Percentiles rank a stretch among this genome's conserved stretches.
phyloP scores from a whole-genome alignment of 2,888 invertebrate species.

The Encarsia formosa region DNA sequence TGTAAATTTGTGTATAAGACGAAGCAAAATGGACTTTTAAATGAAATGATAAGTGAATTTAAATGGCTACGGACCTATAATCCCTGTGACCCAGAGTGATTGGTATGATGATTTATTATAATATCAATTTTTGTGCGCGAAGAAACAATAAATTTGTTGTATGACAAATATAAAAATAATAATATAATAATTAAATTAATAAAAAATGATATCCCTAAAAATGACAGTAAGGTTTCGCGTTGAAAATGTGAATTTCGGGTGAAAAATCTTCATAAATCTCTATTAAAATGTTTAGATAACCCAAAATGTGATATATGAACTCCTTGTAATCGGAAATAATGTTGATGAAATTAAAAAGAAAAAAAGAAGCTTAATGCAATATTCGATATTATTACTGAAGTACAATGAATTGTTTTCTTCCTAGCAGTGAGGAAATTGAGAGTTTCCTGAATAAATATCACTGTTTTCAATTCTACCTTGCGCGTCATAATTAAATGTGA shows the following conservation, averaged over 20 bases:
- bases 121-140: too few species aligned
- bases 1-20: conserved; percentile 29
- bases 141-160: too few species aligned
- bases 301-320: conserved; percentile 26
- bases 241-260: conserved; percentile 8
- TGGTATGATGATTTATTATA: conserved; percentile 9
- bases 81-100: conserved; percentile 16
- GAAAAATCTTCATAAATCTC: conserved; percentile 1
- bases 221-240: background rate
- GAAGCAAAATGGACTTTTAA: conserved; percentile 14
- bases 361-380: conserved; percentile 12
- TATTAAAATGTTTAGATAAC: conserved; percentile 12
- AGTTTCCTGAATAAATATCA: conserved; percentile 15
- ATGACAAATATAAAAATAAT: background rate
- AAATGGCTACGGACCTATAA: conserved; percentile 16
- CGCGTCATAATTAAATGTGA: conserved; percentile 35
- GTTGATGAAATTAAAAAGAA: conserved; percentile 16
- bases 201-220: too few species aligned
- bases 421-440: conserved; percentile 4
- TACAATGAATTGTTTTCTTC: conserved; percentile 14
- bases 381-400: conserved; percentile 23
- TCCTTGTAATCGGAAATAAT: conserved; percentile 17
- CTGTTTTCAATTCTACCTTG: conserved; percentile 14
- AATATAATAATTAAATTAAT: conserved; percentile 5
- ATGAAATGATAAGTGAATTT: conserved; percentile 14